phyloP scores from a whole-genome alignment of 2,113 vertebrate species.

The Dolichotis patagonum region DNA sequence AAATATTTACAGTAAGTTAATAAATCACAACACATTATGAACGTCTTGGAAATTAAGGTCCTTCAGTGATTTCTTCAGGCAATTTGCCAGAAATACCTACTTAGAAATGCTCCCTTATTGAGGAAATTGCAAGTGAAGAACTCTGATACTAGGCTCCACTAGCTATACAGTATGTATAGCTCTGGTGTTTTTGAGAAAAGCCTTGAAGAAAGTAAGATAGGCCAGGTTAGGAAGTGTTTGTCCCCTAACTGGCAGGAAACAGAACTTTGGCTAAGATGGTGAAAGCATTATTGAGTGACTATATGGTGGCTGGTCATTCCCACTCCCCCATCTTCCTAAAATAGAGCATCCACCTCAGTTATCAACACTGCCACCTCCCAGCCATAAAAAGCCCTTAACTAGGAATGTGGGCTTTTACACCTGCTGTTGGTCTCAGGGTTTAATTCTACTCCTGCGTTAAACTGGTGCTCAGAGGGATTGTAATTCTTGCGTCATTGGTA shows the following conservation, averaged over 20 bases:
- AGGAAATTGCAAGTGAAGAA: slow-evolving; percentile 22
- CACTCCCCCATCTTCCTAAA: slow-evolving; percentile 39
- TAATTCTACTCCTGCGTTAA: slow-evolving; percentile 1
- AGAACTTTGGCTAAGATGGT: slow-evolving; percentile 27
- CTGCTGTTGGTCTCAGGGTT: not conserved
- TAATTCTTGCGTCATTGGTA: not conserved
- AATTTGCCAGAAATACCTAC: slow-evolving; percentile 54
- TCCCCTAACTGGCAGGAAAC: slow-evolving; percentile 11
- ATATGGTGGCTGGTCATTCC: not conserved
- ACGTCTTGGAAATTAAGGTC: slow-evolving; percentile 31
- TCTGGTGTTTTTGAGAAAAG: slow-evolving; percentile 50
- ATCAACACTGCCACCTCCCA: slow-evolving; percentile 6
- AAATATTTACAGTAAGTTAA: slow-evolving; percentile 36
- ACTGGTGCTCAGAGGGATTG: slow-evolving; percentile 15
- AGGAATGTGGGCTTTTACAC: slow-evolving; percentile 53
- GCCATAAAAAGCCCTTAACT: slow-evolving; percentile 32
- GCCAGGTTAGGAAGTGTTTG: slow-evolving; percentile 37
- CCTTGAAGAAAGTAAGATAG: slow-evolving; percentile 42
- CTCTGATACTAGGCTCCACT: not conserved
- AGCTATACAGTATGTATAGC: not conserved
- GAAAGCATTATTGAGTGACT: not conserved
- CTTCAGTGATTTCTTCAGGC: slow-evolving; percentile 53
- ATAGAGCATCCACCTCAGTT: slow-evolving; percentile 54
- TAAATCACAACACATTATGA: not conserved
- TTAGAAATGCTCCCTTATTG: slow-evolving; percentile 49